phyloP scores from a whole-genome alignment of 1,140 invertebrate genomes.

The Stegodyphus mimosarum region DNA sequence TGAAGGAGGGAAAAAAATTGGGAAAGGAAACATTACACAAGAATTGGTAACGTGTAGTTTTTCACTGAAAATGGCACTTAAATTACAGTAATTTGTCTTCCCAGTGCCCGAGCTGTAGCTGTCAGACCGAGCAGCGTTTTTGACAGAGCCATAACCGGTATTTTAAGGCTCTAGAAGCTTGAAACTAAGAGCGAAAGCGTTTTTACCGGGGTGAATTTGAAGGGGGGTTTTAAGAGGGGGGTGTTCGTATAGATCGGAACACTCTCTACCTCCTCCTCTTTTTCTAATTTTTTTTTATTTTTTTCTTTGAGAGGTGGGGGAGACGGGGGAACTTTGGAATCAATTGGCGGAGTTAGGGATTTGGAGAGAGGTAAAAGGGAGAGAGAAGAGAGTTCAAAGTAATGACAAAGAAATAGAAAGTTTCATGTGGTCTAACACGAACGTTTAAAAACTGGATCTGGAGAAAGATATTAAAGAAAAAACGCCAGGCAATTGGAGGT shows the following conservation, averaged over 20 bases:
- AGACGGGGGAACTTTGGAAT: slow-evolving; percentile 43
- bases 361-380: not conserved
- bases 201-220: slow-evolving; percentile 53
- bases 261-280: not conserved
- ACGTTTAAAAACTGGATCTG: too few species aligned
- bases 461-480: too few species aligned
- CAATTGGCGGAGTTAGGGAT: slow-evolving; percentile 20
- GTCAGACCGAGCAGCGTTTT: slow-evolving; percentile 47
- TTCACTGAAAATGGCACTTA: slow-evolving; percentile 61
- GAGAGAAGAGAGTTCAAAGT: not conserved
- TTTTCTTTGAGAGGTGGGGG: not conserved
- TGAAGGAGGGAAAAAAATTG: slow-evolving; percentile 10
- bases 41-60: slow-evolving; percentile 61
- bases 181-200: slow-evolving; percentile 57
- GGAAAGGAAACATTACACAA: slow-evolving; percentile 52
- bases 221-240: slow-evolving; percentile 31
- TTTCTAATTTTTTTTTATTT: slow-evolving; percentile 18
- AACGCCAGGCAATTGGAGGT: too few species aligned
- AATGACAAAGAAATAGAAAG: not conserved
- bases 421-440: not conserved
- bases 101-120: slow-evolving; percentile 19
- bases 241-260: slow-evolving; percentile 52
- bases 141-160: slow-evolving; percentile 57
- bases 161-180: slow-evolving; percentile 46
- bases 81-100: slow-evolving; percentile 61